Evolutionary conservation across 2,113 vertebrate genomes (phyloP).

Genomic region (Ceyx margarethae): DNA sequence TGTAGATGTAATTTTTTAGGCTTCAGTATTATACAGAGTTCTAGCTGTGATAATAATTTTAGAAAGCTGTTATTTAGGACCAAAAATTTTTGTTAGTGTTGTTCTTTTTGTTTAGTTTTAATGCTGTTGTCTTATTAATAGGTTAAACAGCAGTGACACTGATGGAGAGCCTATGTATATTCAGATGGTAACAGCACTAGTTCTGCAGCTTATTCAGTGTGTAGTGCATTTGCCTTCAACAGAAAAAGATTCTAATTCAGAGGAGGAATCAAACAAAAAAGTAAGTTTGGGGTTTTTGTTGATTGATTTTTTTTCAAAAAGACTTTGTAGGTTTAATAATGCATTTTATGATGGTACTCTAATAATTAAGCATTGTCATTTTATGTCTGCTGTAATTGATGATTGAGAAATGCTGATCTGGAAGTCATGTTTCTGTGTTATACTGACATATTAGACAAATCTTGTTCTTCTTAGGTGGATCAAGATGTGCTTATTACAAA

Average conservation of each 20-base stretch:
- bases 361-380: neutral
- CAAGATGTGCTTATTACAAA: constrained; percentile 97
- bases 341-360: neutral
- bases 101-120: no score
- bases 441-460: neutral
- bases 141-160: constrained; percentile 92
- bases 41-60: no score
- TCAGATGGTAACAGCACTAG: constrained; percentile 97
- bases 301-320: no score
- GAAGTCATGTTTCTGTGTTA: neutral
- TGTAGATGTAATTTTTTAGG: no score
- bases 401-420: neutral
- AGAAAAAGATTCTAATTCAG: constrained; percentile 84
- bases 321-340: neutral
- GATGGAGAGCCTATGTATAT: constrained; percentile 97
- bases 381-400: neutral
- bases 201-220: constrained; percentile 97
- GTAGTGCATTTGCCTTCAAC: constrained; percentile 90
- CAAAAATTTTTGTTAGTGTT: no score
- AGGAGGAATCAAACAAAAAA: constrained; percentile 91
- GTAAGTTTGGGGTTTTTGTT: constrained; percentile 63
- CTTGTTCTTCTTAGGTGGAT: constrained; percentile 84
- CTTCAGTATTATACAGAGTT: no score
- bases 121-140: no score
- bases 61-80: no score